phyloP scores from a whole-genome alignment of 2,888 invertebrate genomes.

The Diaphora mendica region DNA sequence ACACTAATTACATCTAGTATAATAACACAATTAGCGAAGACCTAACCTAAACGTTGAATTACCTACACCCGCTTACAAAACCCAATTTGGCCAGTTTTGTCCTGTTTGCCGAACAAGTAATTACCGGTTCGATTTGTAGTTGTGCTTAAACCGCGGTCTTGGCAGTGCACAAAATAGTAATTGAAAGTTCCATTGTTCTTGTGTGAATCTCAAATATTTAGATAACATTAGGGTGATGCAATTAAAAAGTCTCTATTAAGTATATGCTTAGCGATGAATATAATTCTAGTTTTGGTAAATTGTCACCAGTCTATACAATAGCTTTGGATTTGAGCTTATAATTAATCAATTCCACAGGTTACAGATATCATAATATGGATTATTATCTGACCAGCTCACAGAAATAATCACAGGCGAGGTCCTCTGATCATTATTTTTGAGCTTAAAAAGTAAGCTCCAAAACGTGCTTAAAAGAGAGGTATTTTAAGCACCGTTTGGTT shows the following conservation, averaged over 20 bases:
- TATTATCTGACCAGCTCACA: too few species aligned
- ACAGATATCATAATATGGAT: too few species aligned
- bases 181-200: constrained; percentile 21
- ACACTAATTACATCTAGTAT: neutral
- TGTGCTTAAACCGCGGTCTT: constrained; percentile 36
- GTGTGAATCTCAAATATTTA: neutral
- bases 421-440: too few species aligned
- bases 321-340: too few species aligned
- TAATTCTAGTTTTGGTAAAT: too few species aligned
- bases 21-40: constrained; percentile 3
- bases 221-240: neutral
- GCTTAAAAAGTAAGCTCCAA: too few species aligned
- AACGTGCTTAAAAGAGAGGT: too few species aligned
- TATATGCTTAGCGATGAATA: too few species aligned
- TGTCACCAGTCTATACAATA: too few species aligned
- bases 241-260: neutral
- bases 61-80: constrained; percentile 43
- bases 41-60: constrained; percentile 29
- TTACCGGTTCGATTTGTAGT: constrained; percentile 55
- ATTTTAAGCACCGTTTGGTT: too few species aligned
- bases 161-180: constrained; percentile 21
- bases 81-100: constrained; percentile 51
- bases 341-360: too few species aligned
- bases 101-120: constrained; percentile 58
- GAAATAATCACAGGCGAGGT: too few species aligned